Conservation (phyloP, 2,888 invertebrate species). For the Bombylius major region DNA sequence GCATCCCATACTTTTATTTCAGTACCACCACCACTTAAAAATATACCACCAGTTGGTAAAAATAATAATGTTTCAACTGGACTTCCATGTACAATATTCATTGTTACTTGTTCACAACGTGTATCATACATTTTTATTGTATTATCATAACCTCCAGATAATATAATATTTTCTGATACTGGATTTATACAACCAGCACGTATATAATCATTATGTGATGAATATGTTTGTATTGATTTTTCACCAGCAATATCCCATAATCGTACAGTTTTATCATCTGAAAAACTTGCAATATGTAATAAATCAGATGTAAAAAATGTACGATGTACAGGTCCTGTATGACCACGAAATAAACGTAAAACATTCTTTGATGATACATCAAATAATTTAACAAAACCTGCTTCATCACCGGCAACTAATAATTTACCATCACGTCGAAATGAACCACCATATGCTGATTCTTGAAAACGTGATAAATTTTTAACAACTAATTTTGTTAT, state of each 20-base stretch:
- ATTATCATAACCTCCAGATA: slow-evolving; percentile 85
- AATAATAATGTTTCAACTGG: slow-evolving; percentile 83
- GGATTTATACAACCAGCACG: slow-evolving; percentile 72
- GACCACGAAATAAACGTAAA: slow-evolving; percentile 75
- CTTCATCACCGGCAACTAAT: slow-evolving; percentile 83
- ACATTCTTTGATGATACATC: slow-evolving; percentile 73
- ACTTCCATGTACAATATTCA: slow-evolving; percentile 72
- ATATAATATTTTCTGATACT: slow-evolving; percentile 57
- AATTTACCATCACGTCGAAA: slow-evolving; percentile 72
- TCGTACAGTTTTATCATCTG: slow-evolving; percentile 76
- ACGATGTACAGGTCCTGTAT: slow-evolving; percentile 64
- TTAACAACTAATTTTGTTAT: slow-evolving; percentile 70
- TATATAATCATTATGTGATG: slow-evolving; percentile 67
- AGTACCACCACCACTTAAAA: slow-evolving; percentile 84
- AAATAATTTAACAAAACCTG: slow-evolving; percentile 74
- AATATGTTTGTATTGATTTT: slow-evolving; percentile 50
- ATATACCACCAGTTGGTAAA: slow-evolving; percentile 78
- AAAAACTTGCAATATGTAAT: slow-evolving; percentile 69
- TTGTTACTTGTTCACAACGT: slow-evolving; percentile 53
- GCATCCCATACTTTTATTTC: slow-evolving; percentile 91
- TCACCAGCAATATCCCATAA: slow-evolving; percentile 90
- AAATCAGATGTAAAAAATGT: slow-evolving; percentile 70
- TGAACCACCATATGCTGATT: slow-evolving; percentile 72
- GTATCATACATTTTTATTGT: slow-evolving; percentile 79
- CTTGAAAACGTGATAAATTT: slow-evolving; percentile 69